Evolutionary conservation across 2,797 vertebrate genomes (phyloP).

Genomic region (Megaceryle alcyon): DNA sequence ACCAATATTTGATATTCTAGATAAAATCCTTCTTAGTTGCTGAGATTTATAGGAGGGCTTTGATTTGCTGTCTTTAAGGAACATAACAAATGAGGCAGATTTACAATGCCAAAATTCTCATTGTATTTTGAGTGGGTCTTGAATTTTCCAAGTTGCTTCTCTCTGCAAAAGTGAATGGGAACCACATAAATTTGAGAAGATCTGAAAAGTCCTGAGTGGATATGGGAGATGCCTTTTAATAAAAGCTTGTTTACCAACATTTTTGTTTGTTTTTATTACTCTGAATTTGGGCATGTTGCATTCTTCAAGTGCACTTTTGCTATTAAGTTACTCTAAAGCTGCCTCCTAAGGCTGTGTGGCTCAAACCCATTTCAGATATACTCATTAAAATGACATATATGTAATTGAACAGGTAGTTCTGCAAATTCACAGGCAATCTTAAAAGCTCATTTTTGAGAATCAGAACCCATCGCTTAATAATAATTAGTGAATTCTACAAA

Average conservation of each 20-base stretch:
- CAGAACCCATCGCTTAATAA: not conserved
- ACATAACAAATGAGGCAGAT: not conserved
- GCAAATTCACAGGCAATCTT: not conserved
- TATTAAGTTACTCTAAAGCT: not conserved
- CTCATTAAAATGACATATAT: not conserved
- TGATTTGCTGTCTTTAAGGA: not conserved
- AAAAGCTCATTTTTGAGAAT: not conserved
- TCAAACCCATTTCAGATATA: not conserved
- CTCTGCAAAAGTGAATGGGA: not conserved
- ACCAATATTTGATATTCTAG: not conserved
- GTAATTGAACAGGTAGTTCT: not conserved
- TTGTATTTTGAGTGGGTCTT: not conserved
- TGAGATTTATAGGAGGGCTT: not conserved
- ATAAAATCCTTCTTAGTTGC: not conserved
- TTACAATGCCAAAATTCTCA: not conserved
- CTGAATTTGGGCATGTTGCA: not conserved
- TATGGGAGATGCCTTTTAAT: not conserved
- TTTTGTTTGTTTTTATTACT: not conserved
- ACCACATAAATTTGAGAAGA: not conserved
- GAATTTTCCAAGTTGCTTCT: not conserved
- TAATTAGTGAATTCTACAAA: not conserved
- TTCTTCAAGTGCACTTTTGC: not conserved
- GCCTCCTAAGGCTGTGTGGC: not conserved
- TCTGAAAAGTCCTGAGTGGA: not conserved
- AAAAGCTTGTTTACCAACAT: not conserved